Conservation (phyloP, 1,140 invertebrate species). For the Drosophila athabasca region DNA sequence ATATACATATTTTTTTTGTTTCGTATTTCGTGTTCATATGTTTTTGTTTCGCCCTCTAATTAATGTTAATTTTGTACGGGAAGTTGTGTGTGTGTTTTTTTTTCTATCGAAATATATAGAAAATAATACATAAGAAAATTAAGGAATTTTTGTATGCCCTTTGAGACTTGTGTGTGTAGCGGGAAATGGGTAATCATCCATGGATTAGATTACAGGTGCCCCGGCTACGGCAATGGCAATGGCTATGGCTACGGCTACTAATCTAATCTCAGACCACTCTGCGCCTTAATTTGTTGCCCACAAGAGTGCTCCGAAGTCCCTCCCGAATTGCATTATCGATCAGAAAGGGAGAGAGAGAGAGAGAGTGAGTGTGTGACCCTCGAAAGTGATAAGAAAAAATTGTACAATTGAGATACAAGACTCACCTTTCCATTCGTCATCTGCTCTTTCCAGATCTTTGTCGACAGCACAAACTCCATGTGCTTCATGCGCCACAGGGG, state of each 20-base stretch:
- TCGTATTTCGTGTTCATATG: conserved; percentile 36
- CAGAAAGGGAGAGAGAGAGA: neutral
- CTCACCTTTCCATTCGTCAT: conserved; percentile 89
- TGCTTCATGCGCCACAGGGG: conserved; percentile 97
- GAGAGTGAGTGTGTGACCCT: neutral
- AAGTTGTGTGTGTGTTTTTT: conserved; percentile 17
- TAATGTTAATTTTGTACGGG: conserved; percentile 51
- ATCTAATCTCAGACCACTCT: conserved; percentile 11
- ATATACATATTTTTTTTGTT: conserved; percentile 24
- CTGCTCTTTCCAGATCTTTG: conserved; percentile 93
- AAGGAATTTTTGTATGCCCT: conserved; percentile 18
- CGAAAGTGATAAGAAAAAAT: neutral
- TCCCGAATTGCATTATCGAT: neutral
- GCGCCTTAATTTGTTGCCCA: conserved; percentile 5
- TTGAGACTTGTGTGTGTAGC: conserved; percentile 36
- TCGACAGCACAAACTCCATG: conserved; percentile 94
- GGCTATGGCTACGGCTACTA: neutral
- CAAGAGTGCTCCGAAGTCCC: neutral
- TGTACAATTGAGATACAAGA: conserved; percentile 2
- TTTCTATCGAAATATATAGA: conserved; percentile 52
- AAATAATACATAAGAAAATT: conserved; percentile 69
- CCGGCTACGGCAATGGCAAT: neutral
- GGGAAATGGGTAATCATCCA: conserved; percentile 37
- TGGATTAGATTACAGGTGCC: conserved; percentile 34
- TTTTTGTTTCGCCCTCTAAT: conserved; percentile 49